Evolutionary conservation across 1,140 invertebrate species (phyloP).

Genomic region (Cherax destructor): DNA sequence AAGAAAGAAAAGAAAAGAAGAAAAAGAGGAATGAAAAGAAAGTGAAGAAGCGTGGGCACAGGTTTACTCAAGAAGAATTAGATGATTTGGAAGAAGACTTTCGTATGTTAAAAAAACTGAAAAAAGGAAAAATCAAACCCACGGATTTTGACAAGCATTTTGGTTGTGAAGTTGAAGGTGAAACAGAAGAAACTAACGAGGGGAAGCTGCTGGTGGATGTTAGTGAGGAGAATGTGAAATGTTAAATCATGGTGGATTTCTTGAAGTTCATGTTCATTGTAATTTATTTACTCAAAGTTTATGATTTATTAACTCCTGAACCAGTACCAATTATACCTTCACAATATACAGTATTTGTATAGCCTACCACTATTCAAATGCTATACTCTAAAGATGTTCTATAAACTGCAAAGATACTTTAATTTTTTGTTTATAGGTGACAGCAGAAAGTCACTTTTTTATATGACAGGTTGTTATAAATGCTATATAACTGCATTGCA

Average conservation of each 20-base stretch:
- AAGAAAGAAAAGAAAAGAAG: conserved; percentile 83
- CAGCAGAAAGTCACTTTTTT: neutral
- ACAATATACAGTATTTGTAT: too few species aligned
- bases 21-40: conserved; percentile 80
- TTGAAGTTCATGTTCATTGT: too few species aligned
- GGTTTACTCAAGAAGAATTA: conserved; percentile 75
- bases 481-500: too few species aligned
- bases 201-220: neutral
- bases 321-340: too few species aligned
- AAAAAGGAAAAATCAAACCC: conserved; percentile 85
- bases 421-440: too few species aligned
- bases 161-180: conserved; percentile 57
- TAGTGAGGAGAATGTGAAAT: neutral
- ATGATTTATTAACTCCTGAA: too few species aligned
- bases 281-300: too few species aligned
- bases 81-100: conserved; percentile 82
- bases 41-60: conserved; percentile 78
- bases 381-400: too few species aligned
- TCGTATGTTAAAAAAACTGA: conserved; percentile 90
- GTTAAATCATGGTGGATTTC: neutral
- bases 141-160: conserved; percentile 61
- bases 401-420: too few species aligned
- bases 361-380: too few species aligned
- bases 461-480: neutral
- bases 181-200: neutral